Evolutionary conservation across 1,140 invertebrate genomes (phyloP).

Genomic region (Pseudomyrmex flavicornis): DNA sequence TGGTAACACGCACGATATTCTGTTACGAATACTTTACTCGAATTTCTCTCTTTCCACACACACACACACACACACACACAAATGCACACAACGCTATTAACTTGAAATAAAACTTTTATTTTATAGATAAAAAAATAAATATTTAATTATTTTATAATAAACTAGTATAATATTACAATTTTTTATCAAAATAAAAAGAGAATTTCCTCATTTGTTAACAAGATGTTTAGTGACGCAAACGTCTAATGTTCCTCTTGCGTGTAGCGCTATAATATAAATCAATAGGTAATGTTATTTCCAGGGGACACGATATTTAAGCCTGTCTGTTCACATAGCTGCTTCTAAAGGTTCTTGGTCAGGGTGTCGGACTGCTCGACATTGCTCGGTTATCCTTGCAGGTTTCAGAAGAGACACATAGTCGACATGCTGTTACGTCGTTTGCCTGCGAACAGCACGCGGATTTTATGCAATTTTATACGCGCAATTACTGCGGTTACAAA

Average conservation of each 20-base stretch:
- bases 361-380: conserved; percentile 18
- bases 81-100: too few relatives aligned
- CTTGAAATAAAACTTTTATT: not conserved
- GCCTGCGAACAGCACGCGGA: conserved; percentile 64
- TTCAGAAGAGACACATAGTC: conserved; percentile 44
- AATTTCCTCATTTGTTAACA: too few relatives aligned
- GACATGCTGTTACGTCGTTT: conserved; percentile 54
- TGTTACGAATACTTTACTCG: not conserved
- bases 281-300: conserved; percentile 40
- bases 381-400: conserved; percentile 50
- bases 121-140: too few relatives aligned
- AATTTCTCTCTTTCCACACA: too few relatives aligned
- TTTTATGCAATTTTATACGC: conserved; percentile 76
- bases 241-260: conserved; percentile 18
- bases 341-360: conserved; percentile 50
- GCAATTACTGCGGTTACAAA: conserved; percentile 69
- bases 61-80: too few relatives aligned
- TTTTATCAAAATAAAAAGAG: not conserved
- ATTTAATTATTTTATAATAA: not conserved
- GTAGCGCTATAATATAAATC: conserved; percentile 11
- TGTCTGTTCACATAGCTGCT: conserved; percentile 54
- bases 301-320: conserved; percentile 38
- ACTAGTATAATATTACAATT: not conserved
- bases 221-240: not conserved
- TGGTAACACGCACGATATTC: not conserved